These are phyloP conservation scores for Drosophila ohnishii DNA, from an alignment of 1,140 invertebrate genomes.

Conservation along the genomic window DNA sequence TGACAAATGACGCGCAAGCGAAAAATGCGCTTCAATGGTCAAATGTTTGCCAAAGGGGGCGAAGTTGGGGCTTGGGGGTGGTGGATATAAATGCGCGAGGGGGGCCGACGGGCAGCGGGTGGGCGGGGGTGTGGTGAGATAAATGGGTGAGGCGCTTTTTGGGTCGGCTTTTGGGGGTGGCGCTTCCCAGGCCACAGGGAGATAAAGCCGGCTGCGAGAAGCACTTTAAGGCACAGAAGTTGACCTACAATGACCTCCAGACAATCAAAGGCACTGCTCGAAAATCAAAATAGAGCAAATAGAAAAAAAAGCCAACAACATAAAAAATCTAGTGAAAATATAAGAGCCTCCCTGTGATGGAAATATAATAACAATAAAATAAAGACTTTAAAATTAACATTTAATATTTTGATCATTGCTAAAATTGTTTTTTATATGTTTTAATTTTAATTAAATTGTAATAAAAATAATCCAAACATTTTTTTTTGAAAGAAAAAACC, in stretches of 20 bases:
- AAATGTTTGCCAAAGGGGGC: constrained; percentile 55
- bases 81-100: constrained; percentile 22
- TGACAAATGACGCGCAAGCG: constrained; percentile 79
- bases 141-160: constrained; percentile 31
- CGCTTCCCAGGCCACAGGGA: constrained; percentile 4
- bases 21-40: constrained; percentile 80
- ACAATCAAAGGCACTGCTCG: constrained; percentile 18
- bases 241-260: constrained; percentile 66
- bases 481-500: no score
- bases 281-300: neutral
- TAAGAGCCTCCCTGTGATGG: neutral
- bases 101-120: neutral
- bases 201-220: constrained; percentile 33
- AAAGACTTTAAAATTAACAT: neutral
- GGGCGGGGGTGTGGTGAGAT: constrained; percentile 32
- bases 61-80: neutral
- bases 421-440: no score
- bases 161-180: neutral
- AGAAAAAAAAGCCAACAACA: neutral
- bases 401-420: neutral
- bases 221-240: constrained; percentile 47
- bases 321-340: neutral
- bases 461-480: no score
- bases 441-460: no score
- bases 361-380: neutral